Base-by-base conservation (phyloP, 2,888 invertebrate species). In the Lagria hirta region DNA sequence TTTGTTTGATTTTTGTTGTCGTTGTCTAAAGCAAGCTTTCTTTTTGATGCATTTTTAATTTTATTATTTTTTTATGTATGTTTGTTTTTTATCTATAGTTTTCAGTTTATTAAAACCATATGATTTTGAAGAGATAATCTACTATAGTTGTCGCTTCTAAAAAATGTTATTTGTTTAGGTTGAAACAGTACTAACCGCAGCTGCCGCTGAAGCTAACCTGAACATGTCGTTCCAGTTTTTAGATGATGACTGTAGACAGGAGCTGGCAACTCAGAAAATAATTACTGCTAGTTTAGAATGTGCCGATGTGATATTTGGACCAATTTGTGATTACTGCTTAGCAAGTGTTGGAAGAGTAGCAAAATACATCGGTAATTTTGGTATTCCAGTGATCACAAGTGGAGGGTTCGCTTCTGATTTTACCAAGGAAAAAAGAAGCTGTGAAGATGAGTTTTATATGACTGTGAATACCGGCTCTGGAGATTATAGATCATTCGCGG, bases 341-440 rank as follows among this genome's bases (percentile, higher is more conserved):
- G 92, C 92, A 8, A 84, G 85, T 3, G 86, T 89, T 14, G 88
- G 84, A 5, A 77, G 92, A 23, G 81, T 88, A 46, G 79, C 83
- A 14, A 89, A 88, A 69, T 89, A 86, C 66, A 77, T 88, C 8
- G 84, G 84, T 18, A 78, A 76, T 15, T 82, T 85, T 4, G 84
- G 83, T 4, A 82, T 81, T 0, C 91, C 92, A 0, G 69, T 91
- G 7, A 74, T 93, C 34, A 87, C 91, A 0, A 85, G 88, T 0
- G 90, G 89, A 1, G 92, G 87, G 0, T 82, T 88, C 45, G 84
- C 86, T 0, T 83, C 78, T 57, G 90, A 91, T 69, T 92, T 90
- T 65, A 82, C 83, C 15, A 73, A 76, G 35, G 75, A 79, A 10
- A 91, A 91, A 66, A 82, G 77, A 1, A 73, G 74, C 2, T 86